A percentile compares a stretch with the other conserved stretches of the same genome.
These are phyloP conservation scores for Thalassarche chlororhynchos DNA, from an alignment of 2,113 vertebrate genomes.

Conservation along the genomic window DNA sequence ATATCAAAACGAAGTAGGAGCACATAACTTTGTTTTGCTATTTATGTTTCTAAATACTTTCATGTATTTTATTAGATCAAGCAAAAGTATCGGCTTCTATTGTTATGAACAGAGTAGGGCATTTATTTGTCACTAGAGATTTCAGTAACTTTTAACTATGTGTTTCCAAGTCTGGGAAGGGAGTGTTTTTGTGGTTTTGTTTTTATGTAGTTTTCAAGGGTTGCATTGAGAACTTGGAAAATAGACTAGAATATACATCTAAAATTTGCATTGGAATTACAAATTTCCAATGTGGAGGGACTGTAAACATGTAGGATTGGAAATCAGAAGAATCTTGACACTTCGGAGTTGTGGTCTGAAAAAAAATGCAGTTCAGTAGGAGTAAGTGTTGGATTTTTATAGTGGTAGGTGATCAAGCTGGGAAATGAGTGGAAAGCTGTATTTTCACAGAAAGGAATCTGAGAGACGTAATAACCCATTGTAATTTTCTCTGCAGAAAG, in stretches of 20 bases:
- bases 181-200: not conserved
- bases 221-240: not conserved
- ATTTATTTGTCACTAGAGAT: not conserved
- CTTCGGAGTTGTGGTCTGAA: not conserved
- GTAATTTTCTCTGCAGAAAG: not conserved
- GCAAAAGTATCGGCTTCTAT: rapidly evolving
- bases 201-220: not conserved
- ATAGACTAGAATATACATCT: not conserved
- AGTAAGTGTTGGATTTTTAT: not conserved
- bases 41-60: not conserved
- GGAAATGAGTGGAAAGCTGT: not conserved
- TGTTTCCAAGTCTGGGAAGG: not conserved
- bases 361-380: not conserved
- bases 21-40: not conserved
- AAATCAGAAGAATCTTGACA: not conserved
- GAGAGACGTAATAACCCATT: not conserved
- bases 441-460: not conserved
- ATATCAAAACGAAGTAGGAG: not conserved
- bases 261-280: not conserved
- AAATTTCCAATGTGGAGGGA: not conserved
- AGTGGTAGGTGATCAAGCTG: not conserved
- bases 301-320: not conserved
- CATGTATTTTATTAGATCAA: not conserved
- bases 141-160: not conserved
- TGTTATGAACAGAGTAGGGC: not conserved